Base-by-base conservation (phyloP, 35 echinoderm and acorn worm genomes). In the Diadema setosum region DNA sequence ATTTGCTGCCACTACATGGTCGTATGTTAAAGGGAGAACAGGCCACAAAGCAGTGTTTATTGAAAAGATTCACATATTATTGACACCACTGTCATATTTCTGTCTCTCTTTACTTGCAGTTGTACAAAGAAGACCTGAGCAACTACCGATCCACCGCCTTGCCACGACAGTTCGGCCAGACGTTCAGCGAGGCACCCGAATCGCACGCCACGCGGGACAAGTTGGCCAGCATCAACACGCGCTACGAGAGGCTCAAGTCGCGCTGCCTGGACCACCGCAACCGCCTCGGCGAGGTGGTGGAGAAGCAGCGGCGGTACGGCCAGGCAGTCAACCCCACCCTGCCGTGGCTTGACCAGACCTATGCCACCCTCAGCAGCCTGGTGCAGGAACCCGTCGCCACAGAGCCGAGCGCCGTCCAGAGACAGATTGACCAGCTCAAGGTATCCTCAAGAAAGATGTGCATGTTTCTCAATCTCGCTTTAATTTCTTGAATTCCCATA, bases 111-210 rank as follows among this genome's bases (percentile, higher is more conserved):
- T 32, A 86, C 48, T 36, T 61, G 9, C 87, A 94, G 96, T 86
- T 84, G 32, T 99, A 99, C 96, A 94, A 91, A 35, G 89, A 99
- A 84, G 96, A 98, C 8, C 74, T 99, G 49, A 34, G 34, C 17
- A 83, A 87, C 25, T 99, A 95, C 90, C 89, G 96, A 25, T 86
- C 75, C 85, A 87, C 80, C 32, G 86, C 90, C 25, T 74, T 99
- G 0, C 96, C 96, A 9, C 80, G 92, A n/a, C 92, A 99, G 89
- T 94, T 99, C 82, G 91, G 85, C 64, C 93, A 91, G 78, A 94
- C 92, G 48, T 99, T 99, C 93, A 95, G 89, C 48, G 92, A 99
- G 58, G 96, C 89, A 58, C 93, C 96, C 0, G 93, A 94, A 43
- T 91, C 96, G 27, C 90, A 91, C 70, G 48, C 88, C 59, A 92